phyloP scores from a whole-genome alignment of 2,888 invertebrate species.

The Galeruca laticollis region DNA sequence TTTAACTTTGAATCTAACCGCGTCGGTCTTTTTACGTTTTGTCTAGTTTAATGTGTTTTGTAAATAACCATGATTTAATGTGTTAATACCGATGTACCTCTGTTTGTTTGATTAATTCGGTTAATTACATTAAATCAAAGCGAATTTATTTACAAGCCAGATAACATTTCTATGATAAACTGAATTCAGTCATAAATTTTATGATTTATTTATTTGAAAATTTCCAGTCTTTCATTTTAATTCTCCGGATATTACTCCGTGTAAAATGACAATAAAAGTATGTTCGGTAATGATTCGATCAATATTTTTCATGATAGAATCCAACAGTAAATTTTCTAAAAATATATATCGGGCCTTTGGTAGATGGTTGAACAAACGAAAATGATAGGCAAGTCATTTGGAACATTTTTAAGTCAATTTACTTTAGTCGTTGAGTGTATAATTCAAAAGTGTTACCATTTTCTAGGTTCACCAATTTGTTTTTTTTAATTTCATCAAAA shows the following conservation, averaged over 20 bases:
- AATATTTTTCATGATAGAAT: too few relatives aligned
- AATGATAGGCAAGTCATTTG: too few relatives aligned
- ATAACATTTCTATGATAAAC: conserved; percentile 9
- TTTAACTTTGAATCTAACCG: conserved; percentile 1
- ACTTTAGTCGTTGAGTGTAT: too few relatives aligned
- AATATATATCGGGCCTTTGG: too few relatives aligned
- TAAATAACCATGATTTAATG: conserved; percentile 5
- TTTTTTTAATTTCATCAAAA: too few relatives aligned
- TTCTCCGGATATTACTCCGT: not conserved
- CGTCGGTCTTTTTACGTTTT: not conserved
- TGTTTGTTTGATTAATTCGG: conserved; percentile 8
- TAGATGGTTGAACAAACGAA: too few relatives aligned
- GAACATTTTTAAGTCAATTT: too few relatives aligned
- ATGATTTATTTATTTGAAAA: conserved; percentile 14
- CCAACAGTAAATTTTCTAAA: too few relatives aligned
- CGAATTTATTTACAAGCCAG: conserved; percentile 8
- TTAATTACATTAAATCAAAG: conserved; percentile 12
- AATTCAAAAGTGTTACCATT: too few relatives aligned
- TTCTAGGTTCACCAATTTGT: too few relatives aligned
- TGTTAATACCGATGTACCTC: not conserved
- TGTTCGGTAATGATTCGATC: not conserved
- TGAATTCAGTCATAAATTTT: conserved; percentile 3
- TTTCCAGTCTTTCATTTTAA: conserved; percentile 9
- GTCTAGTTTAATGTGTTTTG: conserved; percentile 2
- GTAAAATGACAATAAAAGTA: conserved; percentile 6